Conservation (phyloP, 2,888 invertebrate genomes). For the Machimus atricapillus region DNA sequence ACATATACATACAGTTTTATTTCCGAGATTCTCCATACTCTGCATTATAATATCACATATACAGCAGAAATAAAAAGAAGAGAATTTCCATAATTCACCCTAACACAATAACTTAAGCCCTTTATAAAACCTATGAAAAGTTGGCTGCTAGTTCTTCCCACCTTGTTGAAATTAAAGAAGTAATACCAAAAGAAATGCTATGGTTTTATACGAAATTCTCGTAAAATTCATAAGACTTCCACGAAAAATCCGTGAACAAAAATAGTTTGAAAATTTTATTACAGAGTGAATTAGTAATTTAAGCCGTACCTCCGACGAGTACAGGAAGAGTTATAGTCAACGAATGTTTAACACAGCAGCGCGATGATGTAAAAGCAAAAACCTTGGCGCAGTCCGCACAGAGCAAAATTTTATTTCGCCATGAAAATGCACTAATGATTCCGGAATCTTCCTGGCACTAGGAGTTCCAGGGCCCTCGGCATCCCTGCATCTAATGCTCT, state of each 20-base stretch:
- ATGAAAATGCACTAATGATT: not conserved
- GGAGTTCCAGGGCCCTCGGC: not conserved
- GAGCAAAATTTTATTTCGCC: not conserved
- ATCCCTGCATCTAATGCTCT: not conserved
- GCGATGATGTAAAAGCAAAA: not conserved
- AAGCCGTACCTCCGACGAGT: not conserved
- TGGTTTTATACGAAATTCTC: not conserved
- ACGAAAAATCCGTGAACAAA: not conserved
- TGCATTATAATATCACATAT: too few species aligned
- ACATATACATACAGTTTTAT: too few species aligned
- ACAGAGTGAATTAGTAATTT: not conserved
- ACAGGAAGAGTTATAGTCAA: not conserved
- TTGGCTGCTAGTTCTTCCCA: not conserved
- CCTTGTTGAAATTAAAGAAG: not conserved
- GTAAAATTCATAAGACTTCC: not conserved
- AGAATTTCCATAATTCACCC: not conserved
- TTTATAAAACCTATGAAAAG: not conserved
- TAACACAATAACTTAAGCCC: not conserved
- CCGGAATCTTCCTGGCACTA: not conserved
- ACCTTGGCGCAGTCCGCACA: not conserved
- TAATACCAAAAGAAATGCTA: not conserved
- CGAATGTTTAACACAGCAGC: not conserved
- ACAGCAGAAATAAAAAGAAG: not conserved
- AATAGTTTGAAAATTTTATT: not conserved
- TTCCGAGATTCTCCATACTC: too few species aligned